These are phyloP conservation scores for Pelvicachromis taeniatus DNA, from an alignment of 2,113 vertebrate genomes.

Conservation along the genomic window DNA sequence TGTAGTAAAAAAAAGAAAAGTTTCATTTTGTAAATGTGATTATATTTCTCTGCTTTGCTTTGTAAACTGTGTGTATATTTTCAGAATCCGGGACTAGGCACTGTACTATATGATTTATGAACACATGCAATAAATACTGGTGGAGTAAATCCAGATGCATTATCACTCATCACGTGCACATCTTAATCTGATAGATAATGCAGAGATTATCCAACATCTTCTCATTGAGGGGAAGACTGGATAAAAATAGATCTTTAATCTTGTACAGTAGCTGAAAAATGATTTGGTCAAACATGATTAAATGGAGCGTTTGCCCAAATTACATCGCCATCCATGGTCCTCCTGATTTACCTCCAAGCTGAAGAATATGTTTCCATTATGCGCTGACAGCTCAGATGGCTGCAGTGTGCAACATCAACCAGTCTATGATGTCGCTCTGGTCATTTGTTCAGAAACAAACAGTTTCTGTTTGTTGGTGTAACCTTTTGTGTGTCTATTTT, in stretches of 20 bases:
- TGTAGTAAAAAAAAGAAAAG: too few relatives aligned
- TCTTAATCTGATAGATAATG: slow-evolving; percentile 34
- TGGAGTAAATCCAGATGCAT: background rate
- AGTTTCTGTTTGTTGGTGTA: background rate
- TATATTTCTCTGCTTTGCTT: background rate
- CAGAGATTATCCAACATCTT: slow-evolving; percentile 18
- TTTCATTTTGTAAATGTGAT: background rate
- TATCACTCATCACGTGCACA: background rate
- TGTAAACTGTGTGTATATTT: background rate
- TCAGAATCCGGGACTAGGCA: background rate
- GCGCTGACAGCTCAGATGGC: background rate
- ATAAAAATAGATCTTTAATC: slow-evolving; percentile 1
- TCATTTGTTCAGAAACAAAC: background rate
- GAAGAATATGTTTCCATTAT: background rate
- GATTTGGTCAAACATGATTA: background rate
- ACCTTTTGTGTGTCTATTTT: background rate
- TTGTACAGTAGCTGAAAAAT: background rate
- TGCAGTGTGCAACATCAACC: background rate
- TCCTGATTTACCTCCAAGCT: background rate
- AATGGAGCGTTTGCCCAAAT: background rate
- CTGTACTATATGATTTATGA: background rate
- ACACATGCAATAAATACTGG: background rate
- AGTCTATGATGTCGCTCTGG: background rate
- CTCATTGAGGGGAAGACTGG: background rate
- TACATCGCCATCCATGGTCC: too few relatives aligned